These are phyloP conservation scores for Drosophila tristis DNA, from an alignment of 1,140 invertebrate genomes.

Conservation along the genomic window DNA sequence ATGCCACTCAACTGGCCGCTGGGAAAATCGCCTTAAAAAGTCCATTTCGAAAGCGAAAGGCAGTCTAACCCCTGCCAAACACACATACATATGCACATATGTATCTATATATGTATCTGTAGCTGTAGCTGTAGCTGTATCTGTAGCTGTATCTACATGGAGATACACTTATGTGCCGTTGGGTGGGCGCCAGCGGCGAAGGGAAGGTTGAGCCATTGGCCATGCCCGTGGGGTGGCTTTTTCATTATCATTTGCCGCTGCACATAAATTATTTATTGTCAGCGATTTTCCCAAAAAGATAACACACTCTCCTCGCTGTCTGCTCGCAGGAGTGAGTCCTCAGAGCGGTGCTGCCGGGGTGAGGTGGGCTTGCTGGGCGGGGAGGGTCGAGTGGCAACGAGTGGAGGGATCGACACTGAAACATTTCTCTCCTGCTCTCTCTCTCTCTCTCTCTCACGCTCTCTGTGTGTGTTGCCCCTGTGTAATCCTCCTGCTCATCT, in stretches of 20 bases:
- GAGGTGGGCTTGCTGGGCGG: no score
- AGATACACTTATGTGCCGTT: constrained; percentile 28
- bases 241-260: constrained; percentile 79
- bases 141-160: constrained; percentile 5
- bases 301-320: constrained; percentile 31
- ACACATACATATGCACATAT: neutral
- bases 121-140: constrained; percentile 5
- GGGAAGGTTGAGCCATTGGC: constrained; percentile 67
- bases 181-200: constrained; percentile 20
- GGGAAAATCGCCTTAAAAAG: constrained; percentile 80
- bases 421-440: neutral
- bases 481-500: constrained; percentile 7
- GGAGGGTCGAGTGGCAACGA: neutral
- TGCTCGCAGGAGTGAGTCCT: no score
- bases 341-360: no score
- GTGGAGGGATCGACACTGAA: constrained; percentile 10
- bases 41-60: constrained; percentile 42
- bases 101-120: constrained; percentile 11
- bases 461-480: neutral
- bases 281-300: constrained; percentile 81
- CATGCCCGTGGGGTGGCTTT: constrained; percentile 69
- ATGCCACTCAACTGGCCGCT: constrained; percentile 74
- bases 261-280: constrained; percentile 82
- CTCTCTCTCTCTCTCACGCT: neutral
- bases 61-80: no score